Evolutionary conservation across 2,113 vertebrate species (phyloP).

Genomic region (Lamprologus tigripictilis): DNA sequence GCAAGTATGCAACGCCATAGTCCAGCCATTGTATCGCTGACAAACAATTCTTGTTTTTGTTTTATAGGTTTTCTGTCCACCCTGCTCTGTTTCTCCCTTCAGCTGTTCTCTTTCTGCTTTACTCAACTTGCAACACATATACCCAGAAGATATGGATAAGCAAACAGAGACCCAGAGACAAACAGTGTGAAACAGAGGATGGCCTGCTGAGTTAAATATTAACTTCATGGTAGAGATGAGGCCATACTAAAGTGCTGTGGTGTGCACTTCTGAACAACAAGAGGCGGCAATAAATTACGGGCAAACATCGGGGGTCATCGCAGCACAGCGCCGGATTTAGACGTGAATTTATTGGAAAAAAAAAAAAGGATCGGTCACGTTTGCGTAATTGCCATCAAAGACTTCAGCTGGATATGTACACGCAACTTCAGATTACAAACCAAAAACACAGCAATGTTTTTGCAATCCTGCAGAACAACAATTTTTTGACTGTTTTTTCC

Average conservation of each 20-base stretch:
- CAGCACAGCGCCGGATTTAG: neutral
- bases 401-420: neutral
- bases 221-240: constrained; percentile 14
- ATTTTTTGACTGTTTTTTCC: neutral
- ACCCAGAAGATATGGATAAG: neutral
- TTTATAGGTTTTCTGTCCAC: neutral
- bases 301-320: neutral
- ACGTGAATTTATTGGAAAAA: neutral
- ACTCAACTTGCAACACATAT: neutral
- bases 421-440: neutral
- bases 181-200: constrained; percentile 10
- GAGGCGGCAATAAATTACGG: neutral
- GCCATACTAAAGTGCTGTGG: neutral
- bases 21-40: constrained; percentile 13
- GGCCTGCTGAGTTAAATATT: constrained; percentile 35
- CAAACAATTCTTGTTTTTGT: neutral
- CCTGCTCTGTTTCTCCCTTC: neutral
- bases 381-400: neutral
- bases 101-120: neutral
- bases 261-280: neutral
- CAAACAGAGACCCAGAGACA: neutral
- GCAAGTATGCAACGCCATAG: neutral
- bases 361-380: neutral
- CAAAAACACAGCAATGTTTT: neutral
- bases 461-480: neutral